A percentile compares a stretch with the other conserved stretches of the same genome.
phyloP scores from a whole-genome alignment of 2,888 invertebrate genomes.

The Platypus cylindrus region DNA sequence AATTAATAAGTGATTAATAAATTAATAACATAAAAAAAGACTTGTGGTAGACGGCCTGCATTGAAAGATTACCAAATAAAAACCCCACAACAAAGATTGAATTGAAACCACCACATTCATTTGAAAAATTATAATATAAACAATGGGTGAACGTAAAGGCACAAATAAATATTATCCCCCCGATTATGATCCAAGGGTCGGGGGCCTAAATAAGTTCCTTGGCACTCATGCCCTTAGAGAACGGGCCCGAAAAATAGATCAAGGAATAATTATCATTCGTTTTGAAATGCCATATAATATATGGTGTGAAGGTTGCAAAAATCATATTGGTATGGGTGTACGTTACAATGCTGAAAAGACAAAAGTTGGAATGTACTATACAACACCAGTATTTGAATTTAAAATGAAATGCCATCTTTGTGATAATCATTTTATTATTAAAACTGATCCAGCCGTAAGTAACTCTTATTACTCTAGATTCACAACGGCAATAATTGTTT shows the following conservation, averaged over 20 bases:
- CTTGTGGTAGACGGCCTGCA: no score
- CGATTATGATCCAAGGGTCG: conserved; percentile 91
- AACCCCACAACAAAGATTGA: no score
- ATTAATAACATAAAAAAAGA: no score
- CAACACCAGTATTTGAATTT: conserved; percentile 95
- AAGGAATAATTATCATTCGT: conserved; percentile 90
- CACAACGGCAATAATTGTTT: no score
- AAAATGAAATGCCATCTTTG: conserved; percentile 98
- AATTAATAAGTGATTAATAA: no score
- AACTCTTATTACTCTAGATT: no score
- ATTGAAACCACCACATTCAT: no score
- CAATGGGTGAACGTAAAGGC: conserved; percentile 96
- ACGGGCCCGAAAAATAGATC: conserved; percentile 84
- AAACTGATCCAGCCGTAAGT: conserved; percentile 91
- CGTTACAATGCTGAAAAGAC: conserved; percentile 91
- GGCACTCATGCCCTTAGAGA: conserved; percentile 93
- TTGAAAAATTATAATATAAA: no score
- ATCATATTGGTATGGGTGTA: conserved; percentile 99
- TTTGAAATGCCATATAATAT: conserved; percentile 99
- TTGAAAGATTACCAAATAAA: no score
- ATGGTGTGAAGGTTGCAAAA: conserved; percentile 97
- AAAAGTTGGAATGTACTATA: conserved; percentile 95
- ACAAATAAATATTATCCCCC: conserved; percentile 98
- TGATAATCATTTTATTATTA: conserved; percentile 93
- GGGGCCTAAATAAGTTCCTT: conserved; percentile 88